Evolutionary conservation across 2,888 invertebrate species (phyloP).

Genomic region (Agonum fuliginosum): DNA sequence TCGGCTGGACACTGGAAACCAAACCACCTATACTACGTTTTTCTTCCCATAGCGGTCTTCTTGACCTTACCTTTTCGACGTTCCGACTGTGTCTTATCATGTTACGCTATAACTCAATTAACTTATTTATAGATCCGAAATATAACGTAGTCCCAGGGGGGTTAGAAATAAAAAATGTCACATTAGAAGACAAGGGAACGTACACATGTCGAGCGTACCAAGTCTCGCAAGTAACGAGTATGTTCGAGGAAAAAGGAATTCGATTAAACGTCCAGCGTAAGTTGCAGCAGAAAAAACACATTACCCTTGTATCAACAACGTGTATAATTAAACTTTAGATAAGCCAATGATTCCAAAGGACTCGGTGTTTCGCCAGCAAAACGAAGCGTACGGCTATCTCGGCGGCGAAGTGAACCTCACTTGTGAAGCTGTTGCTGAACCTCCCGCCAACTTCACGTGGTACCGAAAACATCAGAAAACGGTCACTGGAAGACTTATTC

Average conservation of each 20-base stretch:
- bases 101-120: neutral
- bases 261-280: slow-evolving; percentile 76
- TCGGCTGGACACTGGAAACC: no score
- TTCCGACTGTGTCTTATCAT: neutral
- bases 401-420: slow-evolving; percentile 76
- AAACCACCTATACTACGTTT: no score
- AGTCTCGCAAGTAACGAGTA: slow-evolving; percentile 70
- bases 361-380: slow-evolving; percentile 67
- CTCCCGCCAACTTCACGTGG: slow-evolving; percentile 73
- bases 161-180: slow-evolving; percentile 73
- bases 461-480: slow-evolving; percentile 70
- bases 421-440: slow-evolving; percentile 87
- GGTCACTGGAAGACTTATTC: slow-evolving; percentile 66
- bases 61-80: no score
- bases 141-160: slow-evolving; percentile 73
- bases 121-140: slow-evolving; percentile 65
- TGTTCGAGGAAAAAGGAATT: slow-evolving; percentile 74
- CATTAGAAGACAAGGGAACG: slow-evolving; percentile 74
- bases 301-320: neutral
- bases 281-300: slow-evolving; percentile 65
- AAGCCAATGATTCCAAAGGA: slow-evolving; percentile 62
- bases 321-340: slow-evolving; percentile 54
- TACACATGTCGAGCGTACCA: slow-evolving; percentile 76
- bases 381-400: slow-evolving; percentile 72
- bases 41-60: no score